Base-by-base conservation (phyloP, 2,888 invertebrate genomes). In the Ctenicera cuprea region DNA sequence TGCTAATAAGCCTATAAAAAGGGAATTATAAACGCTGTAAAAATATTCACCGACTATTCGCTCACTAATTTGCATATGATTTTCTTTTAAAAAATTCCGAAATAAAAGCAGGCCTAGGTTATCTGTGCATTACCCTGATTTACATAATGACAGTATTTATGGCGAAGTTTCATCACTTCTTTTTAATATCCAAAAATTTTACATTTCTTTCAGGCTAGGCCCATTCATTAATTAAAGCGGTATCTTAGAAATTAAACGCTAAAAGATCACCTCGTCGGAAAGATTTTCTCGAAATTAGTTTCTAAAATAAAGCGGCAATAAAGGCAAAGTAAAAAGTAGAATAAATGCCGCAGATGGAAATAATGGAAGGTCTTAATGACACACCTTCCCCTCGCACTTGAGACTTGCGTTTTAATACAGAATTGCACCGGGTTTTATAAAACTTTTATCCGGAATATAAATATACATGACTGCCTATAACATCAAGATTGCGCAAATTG, bases 11-110 rank as follows among this genome's bases (percentile, higher is more conserved):
- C 77, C 82, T 82, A 84, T 86, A 86, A 86, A 86, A 86, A 86
- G 83, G 83, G 83, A 86, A 86, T 86, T 86, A 86, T 86, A 86
- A 86, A 87, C 86, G 86, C 85, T 85, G 86, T 85, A 84, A 86
- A 86, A 87, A 87, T 87, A 86, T 86, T 86, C 86, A 85, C 85
- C 85, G 85, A 82, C 85, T 83, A 85, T 84, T 84, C 85, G 80
- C 81, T 82, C 82, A 79, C 83, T 84, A 85, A 86, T 86, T 86
- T 86, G 86, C 86, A 86, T 86, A 85, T 85, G 86, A 86, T 86
- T 86, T 85, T 83, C 84, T 83, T 83, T 83, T 79, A 78, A 80
- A 81, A 82, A 82, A 82, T 80, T 81, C 80, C 77, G 79, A 82
- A 82, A 82, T 81, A 80, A 81, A 81, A 79, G 81, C 79, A 73